These are phyloP conservation scores for Drosophila paulistorum DNA, from an alignment of 1,140 invertebrate species.

Conservation along the genomic window DNA sequence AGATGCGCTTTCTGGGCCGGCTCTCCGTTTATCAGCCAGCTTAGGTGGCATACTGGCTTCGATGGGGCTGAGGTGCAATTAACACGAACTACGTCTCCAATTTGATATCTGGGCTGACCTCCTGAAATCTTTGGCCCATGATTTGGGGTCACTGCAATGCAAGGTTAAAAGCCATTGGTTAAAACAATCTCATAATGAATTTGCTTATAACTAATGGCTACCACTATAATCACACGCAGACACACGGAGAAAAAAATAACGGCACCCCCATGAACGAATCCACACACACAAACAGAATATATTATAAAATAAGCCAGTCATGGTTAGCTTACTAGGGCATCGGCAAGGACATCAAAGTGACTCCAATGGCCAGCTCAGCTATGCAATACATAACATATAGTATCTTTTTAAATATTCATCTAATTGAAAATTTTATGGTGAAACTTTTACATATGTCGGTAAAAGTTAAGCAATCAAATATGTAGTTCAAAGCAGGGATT, in stretches of 20 bases:
- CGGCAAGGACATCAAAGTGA: constrained; percentile 39
- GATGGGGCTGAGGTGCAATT: constrained; percentile 93
- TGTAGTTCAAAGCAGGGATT: too few species aligned
- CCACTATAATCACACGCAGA: not conserved
- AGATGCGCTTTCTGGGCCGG: constrained; percentile 85
- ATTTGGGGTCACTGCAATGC: constrained; percentile 89
- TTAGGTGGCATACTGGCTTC: constrained; percentile 91
- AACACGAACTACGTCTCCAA: constrained; percentile 91
- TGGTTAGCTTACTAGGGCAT: not conserved
- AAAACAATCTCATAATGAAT: not conserved
- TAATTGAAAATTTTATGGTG: too few species aligned
- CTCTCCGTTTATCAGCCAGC: constrained; percentile 95
- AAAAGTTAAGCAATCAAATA: too few species aligned
- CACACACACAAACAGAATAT: constrained; percentile 23
- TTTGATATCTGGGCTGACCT: constrained; percentile 90
- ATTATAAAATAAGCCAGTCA: constrained; percentile 5
- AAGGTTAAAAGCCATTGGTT: not conserved
- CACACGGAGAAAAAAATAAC: not conserved
- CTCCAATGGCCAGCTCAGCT: not conserved
- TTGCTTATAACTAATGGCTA: not conserved
- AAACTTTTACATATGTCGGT: too few species aligned
- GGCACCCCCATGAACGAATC: not conserved
- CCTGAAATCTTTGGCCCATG: constrained; percentile 92
- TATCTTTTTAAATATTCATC: too few species aligned
- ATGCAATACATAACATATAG: too few species aligned